These are phyloP conservation scores for Apogon talboti DNA, from an alignment of 2,797 vertebrate genomes.

Conservation along the genomic window DNA sequence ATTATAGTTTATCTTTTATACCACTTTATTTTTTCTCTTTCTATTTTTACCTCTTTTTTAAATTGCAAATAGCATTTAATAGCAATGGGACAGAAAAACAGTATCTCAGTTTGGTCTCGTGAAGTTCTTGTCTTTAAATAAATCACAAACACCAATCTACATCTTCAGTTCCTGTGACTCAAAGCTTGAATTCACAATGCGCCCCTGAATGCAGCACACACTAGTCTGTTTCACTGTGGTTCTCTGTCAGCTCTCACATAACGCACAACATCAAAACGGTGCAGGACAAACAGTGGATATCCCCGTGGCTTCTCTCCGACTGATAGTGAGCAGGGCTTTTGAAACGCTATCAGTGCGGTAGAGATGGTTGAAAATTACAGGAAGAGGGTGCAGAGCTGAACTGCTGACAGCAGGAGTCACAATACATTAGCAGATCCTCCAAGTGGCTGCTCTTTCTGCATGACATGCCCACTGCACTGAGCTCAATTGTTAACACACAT, in stretches of 20 bases:
- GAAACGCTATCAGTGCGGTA: conserved; percentile 57
- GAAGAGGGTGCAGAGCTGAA: conserved; percentile 64
- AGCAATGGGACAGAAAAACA: too few relatives aligned
- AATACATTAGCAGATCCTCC: conserved; percentile 77
- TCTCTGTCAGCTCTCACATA: conserved; percentile 43
- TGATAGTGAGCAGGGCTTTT: conserved; percentile 52
- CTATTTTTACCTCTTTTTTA: too few relatives aligned
- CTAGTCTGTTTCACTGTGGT: conserved; percentile 30
- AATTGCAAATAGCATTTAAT: too few relatives aligned
- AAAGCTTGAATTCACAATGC: not conserved
- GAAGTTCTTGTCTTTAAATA: too few relatives aligned
- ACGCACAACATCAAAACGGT: conserved; percentile 49
- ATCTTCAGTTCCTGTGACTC: too few relatives aligned
- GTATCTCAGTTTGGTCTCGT: too few relatives aligned
- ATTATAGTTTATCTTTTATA: too few relatives aligned
- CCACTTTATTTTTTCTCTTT: too few relatives aligned
- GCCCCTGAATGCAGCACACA: conserved; percentile 24
- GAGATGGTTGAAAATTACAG: conserved; percentile 68
- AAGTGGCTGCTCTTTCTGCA: conserved; percentile 60
- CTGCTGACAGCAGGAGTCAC: conserved; percentile 83
- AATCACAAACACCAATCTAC: too few relatives aligned
- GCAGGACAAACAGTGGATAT: conserved; percentile 48
- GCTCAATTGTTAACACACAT: conserved; percentile 78
- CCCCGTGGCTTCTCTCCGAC: conserved; percentile 41
- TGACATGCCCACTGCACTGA: conserved; percentile 61